Evolutionary conservation across 1,140 invertebrate genomes (phyloP), one percentile per base, ranked within the genome.

Genomic region (Papilio aristodemus): DNA sequence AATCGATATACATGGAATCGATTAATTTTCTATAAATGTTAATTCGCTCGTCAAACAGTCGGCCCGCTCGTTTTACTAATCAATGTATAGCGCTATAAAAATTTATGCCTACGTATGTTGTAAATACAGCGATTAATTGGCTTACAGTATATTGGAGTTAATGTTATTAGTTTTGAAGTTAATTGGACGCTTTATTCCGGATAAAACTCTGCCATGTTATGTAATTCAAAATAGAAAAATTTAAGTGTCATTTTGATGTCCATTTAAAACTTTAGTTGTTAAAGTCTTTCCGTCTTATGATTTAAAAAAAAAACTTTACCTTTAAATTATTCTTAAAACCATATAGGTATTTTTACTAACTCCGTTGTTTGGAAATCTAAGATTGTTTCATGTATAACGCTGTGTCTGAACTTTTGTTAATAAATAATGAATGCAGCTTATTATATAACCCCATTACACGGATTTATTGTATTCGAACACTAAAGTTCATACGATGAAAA

Each of bases 11-110:
- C 74, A 75, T 50, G 71, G 75, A 82, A 88, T 88, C 87, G 82
- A 87, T 87, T 85, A 87, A 85, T 88, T 84, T 54, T 83, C 76
- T 80, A 77, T 83, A 83, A 84, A 87, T 84, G 81, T 85, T 83
- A 88, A 86, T 84, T 86, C 74, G 73, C 69, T 83, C 84, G 75
- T 85, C 85, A 85, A 83, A 83, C 78, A 83, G 81, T 81, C 81
- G 80, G 78, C 69, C 70, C 57, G 80, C 76, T 84, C 81, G 83
- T 86, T 87, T 85, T 71, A 77, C 82, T 88, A 86, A 88, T 88
- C 84, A 86, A 84, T 82, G 82, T 82, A 81, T 83, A 71, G 84
- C 75, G 77, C 74, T 69, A 78, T 88, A 86, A 84, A 86, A 75
- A 81, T 83, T 79, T 85, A 85, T 83, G 72, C 78, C 71, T 69